A percentile compares a stretch with the other conserved stretches of the same genome.
These are phyloP conservation scores for Vannuccia rotundouncinata DNA, from an alignment of 2,888 invertebrate species.

Conservation along the genomic window DNA sequence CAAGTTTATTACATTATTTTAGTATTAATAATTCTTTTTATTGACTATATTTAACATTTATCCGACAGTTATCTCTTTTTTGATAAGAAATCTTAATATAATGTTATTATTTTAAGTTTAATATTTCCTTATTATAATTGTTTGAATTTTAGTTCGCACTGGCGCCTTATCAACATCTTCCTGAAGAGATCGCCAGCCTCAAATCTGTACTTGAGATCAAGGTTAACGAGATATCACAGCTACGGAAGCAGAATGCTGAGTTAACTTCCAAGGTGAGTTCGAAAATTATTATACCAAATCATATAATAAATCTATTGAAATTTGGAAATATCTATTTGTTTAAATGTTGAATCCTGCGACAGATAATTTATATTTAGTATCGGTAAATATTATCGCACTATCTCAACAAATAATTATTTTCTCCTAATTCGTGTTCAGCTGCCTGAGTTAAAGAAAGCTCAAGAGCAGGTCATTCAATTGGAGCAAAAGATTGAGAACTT, in stretches of 20 bases:
- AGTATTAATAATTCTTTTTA: too few species aligned
- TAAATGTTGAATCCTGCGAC: too few species aligned
- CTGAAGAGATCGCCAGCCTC: constrained; percentile 73
- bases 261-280: constrained; percentile 61
- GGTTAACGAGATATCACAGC: constrained; percentile 73
- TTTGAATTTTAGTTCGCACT: constrained; percentile 47
- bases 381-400: too few species aligned
- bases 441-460: constrained; percentile 53
- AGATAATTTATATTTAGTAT: too few species aligned
- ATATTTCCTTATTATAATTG: background rate
- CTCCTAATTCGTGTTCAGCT: too few species aligned
- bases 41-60: too few species aligned
- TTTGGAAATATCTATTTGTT: too few species aligned
- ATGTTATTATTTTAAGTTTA: too few species aligned
- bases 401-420: too few species aligned
- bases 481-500: constrained; percentile 80
- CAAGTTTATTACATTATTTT: too few species aligned
- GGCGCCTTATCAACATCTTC: constrained; percentile 56
- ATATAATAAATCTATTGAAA: background rate
- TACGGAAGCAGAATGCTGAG: constrained; percentile 62
- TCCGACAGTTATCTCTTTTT: too few species aligned
- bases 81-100: too few species aligned
- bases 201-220: constrained; percentile 79
- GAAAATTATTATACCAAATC: constrained; percentile 3
- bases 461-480: constrained; percentile 69